Evolutionary conservation across 2,797 vertebrate species (phyloP).

Genomic region (Intellagama lesueurii): DNA sequence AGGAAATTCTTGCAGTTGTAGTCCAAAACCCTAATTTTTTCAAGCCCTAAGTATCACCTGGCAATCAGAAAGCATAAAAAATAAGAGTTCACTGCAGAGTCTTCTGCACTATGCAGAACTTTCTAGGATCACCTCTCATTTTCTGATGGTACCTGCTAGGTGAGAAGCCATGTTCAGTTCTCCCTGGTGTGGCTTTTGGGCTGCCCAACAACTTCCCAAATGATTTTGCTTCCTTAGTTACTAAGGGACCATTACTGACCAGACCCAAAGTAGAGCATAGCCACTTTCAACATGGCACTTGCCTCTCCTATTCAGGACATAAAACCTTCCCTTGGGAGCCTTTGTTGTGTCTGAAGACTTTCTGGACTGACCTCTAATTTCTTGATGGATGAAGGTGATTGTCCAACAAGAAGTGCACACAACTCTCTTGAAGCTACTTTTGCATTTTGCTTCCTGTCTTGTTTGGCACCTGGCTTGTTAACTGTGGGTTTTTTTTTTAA

Average conservation of each 20-base stretch:
- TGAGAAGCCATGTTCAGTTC: not conserved
- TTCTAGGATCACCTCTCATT: not conserved
- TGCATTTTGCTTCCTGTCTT: not conserved
- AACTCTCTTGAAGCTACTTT: too few species aligned
- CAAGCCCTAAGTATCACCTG: too few species aligned
- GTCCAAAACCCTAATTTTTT: not conserved
- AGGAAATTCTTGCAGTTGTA: not conserved
- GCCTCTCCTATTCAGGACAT: not conserved
- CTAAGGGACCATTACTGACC: not conserved
- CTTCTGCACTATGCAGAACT: not conserved
- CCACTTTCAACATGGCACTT: not conserved
- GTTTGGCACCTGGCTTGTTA: not conserved
- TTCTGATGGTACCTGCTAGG: not conserved
- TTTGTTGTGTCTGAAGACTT: too few species aligned
- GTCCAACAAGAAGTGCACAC: not conserved
- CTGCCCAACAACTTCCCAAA: not conserved
- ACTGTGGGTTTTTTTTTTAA: too few species aligned
- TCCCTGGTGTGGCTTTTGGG: not conserved
- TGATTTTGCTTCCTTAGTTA: too few species aligned
- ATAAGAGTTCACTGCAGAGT: not conserved
- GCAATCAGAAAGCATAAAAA: not conserved
- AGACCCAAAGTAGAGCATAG: not conserved
- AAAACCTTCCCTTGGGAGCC: not conserved
- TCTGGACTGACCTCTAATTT: not conserved
- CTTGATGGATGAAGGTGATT: not conserved